Evolutionary conservation across 2,797 vertebrate species (phyloP).

Genomic region (Sebastes oblongus): DNA sequence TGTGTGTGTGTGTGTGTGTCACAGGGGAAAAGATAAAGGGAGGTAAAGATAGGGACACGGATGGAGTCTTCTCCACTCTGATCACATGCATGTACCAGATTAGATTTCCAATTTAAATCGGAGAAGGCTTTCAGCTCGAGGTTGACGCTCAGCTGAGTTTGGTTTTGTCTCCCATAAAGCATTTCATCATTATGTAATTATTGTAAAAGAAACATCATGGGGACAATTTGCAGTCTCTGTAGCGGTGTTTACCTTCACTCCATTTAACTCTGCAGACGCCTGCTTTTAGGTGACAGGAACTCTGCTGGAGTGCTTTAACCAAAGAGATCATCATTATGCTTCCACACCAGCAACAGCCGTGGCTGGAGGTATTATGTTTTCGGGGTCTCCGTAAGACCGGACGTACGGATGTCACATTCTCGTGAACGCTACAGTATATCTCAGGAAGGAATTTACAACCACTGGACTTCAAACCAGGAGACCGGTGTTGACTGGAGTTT

Average conservation of each 20-base stretch:
- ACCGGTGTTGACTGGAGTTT: too few species aligned
- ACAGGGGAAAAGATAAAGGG: slow-evolving; percentile 4
- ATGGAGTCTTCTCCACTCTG: slow-evolving; percentile 15
- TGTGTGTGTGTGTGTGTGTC: slow-evolving; percentile 11
- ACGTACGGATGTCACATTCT: too few species aligned
- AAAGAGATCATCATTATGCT: background rate
- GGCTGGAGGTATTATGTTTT: background rate
- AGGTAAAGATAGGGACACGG: background rate
- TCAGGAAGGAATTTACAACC: too few species aligned
- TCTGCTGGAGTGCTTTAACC: background rate
- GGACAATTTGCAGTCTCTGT: background rate
- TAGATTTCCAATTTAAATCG: slow-evolving; percentile 47
- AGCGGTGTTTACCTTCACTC: background rate
- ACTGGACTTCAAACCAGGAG: too few species aligned
- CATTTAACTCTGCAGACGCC: background rate
- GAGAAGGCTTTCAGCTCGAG: background rate
- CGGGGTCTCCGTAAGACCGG: background rate
- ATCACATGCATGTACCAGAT: slow-evolving; percentile 19
- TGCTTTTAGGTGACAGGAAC: background rate
- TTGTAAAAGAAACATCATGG: background rate
- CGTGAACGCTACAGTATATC: too few species aligned
- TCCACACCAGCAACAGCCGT: background rate
- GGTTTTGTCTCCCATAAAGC: slow-evolving; percentile 10
- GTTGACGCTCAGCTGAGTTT: background rate
- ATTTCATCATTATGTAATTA: slow-evolving; percentile 23